phyloP scores from a whole-genome alignment of 2,888 invertebrate genomes.

The Brachyptera risi region DNA sequence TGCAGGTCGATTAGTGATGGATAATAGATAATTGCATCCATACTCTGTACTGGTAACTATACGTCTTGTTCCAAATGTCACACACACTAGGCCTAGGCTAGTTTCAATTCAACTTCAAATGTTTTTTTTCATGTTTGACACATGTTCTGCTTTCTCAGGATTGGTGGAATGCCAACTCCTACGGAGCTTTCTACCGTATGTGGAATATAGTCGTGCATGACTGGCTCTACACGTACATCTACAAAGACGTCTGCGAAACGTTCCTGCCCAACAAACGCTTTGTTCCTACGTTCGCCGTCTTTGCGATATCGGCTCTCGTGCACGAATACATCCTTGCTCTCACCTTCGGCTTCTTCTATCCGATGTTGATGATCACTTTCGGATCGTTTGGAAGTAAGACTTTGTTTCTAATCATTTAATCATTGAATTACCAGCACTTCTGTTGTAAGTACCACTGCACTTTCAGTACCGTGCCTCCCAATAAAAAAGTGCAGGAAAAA shows the following conservation, averaged over 20 bases:
- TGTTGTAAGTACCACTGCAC: too few relatives aligned
- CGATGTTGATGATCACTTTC: constrained; percentile 76
- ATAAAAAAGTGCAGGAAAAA: too few relatives aligned
- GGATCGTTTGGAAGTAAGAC: constrained; percentile 56
- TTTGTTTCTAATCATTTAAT: background rate
- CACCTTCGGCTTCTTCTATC: constrained; percentile 82
- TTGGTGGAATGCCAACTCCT: constrained; percentile 92
- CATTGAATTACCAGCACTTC: background rate
- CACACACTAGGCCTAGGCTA: too few relatives aligned
- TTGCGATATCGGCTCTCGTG: constrained; percentile 75
- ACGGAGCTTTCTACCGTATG: constrained; percentile 78
- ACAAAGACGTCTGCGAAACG: constrained; percentile 59
- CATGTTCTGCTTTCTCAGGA: constrained; percentile 57
- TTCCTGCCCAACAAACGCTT: constrained; percentile 47
- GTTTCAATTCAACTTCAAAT: background rate
- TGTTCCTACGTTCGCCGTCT: constrained; percentile 60
- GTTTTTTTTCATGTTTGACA: background rate
- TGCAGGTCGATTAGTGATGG: too few relatives aligned
- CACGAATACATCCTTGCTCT: constrained; percentile 84
- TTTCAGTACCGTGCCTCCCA: too few relatives aligned
- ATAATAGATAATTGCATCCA: too few relatives aligned
- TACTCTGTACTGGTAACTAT: too few relatives aligned
- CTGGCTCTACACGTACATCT: constrained; percentile 89
- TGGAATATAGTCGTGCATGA: constrained; percentile 96
- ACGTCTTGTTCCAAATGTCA: too few relatives aligned